These are phyloP conservation scores for Acanthosoma haemorrhoidale DNA, from an alignment of 2,888 invertebrate genomes.

Conservation along the genomic window DNA sequence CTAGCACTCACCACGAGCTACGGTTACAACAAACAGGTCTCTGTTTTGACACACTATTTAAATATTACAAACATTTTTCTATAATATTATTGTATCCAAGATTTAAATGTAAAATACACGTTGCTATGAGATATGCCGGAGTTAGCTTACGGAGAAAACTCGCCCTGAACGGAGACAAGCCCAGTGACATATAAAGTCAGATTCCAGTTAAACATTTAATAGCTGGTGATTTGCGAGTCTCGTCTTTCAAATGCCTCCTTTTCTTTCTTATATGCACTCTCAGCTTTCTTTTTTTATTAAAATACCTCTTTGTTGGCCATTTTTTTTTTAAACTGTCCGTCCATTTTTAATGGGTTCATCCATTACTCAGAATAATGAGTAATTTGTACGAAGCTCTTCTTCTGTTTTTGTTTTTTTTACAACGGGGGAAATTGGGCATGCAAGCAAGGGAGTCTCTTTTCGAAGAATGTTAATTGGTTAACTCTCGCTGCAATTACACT, in stretches of 20 bases:
- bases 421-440: not conserved
- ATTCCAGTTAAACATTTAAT: not conserved
- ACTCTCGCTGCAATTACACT: not conserved
- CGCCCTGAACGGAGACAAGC: too few species aligned
- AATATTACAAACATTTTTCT: too few species aligned
- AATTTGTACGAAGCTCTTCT: not conserved
- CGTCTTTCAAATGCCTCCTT: not conserved
- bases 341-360: slow-evolving; percentile 22
- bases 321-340: not conserved
- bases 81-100: too few species aligned
- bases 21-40: too few species aligned
- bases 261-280: slow-evolving; percentile 4
- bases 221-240: not conserved
- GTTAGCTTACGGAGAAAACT: too few species aligned
- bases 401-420: not conserved
- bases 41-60: too few species aligned
- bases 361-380: slow-evolving; percentile 15
- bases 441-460: not conserved
- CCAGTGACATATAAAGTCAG: not conserved
- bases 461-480: not conserved
- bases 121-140: too few species aligned
- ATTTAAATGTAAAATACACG: too few species aligned
- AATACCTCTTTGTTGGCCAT: not conserved
- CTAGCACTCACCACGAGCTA: too few species aligned
- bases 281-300: not conserved